Base-by-base conservation (phyloP, 2,797 vertebrate species). In the Mallotus villosus region DNA sequence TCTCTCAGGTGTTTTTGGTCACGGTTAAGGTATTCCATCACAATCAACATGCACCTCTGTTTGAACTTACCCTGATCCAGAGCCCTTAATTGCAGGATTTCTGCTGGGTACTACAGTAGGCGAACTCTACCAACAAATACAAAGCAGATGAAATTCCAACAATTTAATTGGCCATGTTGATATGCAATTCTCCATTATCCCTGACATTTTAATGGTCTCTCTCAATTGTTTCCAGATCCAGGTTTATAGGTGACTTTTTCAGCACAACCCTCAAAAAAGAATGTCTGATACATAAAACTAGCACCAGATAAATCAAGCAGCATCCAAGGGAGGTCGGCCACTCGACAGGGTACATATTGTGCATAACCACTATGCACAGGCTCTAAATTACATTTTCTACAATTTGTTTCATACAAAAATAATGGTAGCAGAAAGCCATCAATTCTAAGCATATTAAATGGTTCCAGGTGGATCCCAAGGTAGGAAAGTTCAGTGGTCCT, bases 151-250 rank as follows among this genome's bases (percentile, higher is more conserved):
- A 72, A 86, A 88, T 88, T 86, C 78, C 85, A 78, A 74, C 74
- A 25, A 75, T 77, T 67, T 80, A 84, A 88, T 83, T 80, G 68
- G 66, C 76, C 81, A 67, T 81, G 75, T 88, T 87, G 86, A 86
- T 82, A 74, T 80, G 73, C 75, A 81, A 71, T 82, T 86, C 67
- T 74, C 74, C 72, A 80, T 89, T 79, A 88, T 72, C 81, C 79
- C 12, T 86, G 86, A 83, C 85, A 84, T 79, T 88, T 91, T 89
- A 90, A 93, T 85, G 72, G 80, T 59, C 78, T 66, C 60, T 72
- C 72, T 46, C 80, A 90, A 92, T 91, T 89, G 87, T 84, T 92
- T 86, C 90, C 91, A 92, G 91, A 90, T 76, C 49, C 58, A 8
- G 4, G 51, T 72, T 79, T 85, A 87, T 81, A 77, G 75, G 46